These are phyloP conservation scores for Physeter macrocephalus DNA, from an alignment of 2,113 vertebrate species.

Conservation along the genomic window DNA sequence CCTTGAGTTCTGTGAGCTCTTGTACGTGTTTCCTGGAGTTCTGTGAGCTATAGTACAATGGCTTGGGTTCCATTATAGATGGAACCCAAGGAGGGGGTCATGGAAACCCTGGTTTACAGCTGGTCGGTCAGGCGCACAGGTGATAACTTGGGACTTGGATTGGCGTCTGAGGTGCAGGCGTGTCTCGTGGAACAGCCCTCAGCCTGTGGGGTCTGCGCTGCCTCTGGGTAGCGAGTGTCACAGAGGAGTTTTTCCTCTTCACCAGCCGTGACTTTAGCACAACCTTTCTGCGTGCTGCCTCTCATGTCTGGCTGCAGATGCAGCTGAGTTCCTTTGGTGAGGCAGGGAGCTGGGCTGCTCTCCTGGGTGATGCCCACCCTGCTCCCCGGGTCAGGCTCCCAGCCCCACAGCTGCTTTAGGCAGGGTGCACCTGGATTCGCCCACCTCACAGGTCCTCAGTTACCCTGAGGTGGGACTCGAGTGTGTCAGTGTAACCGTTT, in stretches of 20 bases:
- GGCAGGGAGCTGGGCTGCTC: neutral
- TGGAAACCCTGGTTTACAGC: neutral
- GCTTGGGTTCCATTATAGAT: too few relatives aligned
- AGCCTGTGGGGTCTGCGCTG: neutral
- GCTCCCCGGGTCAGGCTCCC: neutral
- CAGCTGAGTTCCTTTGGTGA: neutral
- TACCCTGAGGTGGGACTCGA: neutral
- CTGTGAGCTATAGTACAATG: too few relatives aligned
- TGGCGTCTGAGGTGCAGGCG: too few relatives aligned
- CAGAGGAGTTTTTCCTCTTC: neutral
- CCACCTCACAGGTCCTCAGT: neutral
- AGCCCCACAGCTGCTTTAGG: neutral
- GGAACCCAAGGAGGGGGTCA: neutral
- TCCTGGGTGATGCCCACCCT: neutral
- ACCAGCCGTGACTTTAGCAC: accelerated
- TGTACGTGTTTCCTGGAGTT: too few relatives aligned
- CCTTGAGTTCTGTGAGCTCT: neutral
- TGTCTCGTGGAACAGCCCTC: neutral
- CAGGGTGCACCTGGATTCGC: neutral
- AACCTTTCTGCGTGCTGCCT: neutral
- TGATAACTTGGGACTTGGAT: neutral
- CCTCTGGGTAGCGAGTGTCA: neutral
- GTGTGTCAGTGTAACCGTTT: neutral
- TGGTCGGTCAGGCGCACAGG: neutral
- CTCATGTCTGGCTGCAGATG: accelerated